phyloP scores from a whole-genome alignment of 2,797 vertebrate genomes.

The Acridotheres tristis region DNA sequence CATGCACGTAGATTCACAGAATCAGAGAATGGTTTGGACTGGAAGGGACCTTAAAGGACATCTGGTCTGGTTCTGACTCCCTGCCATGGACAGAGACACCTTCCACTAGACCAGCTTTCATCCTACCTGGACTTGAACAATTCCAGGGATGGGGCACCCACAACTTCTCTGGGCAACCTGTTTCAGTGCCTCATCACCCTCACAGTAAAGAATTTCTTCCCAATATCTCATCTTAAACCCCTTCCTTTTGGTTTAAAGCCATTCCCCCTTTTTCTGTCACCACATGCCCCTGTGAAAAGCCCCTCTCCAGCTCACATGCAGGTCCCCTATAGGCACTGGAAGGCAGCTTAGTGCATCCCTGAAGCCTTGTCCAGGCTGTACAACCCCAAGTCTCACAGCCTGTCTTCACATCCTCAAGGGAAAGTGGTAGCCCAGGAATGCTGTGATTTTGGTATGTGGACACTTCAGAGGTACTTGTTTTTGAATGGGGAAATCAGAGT shows the following conservation, averaged over 20 bases:
- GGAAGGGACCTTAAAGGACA: background rate
- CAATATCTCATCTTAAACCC: background rate
- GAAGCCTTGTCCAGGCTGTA: background rate
- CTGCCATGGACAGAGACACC: background rate
- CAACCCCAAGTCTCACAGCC: background rate
- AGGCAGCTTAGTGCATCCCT: background rate
- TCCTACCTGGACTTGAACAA: background rate
- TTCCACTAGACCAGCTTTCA: background rate
- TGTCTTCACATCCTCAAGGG: background rate
- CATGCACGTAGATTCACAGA: background rate
- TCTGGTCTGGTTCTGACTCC: background rate
- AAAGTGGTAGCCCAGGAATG: background rate
- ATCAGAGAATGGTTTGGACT: background rate
- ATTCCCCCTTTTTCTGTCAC: background rate
- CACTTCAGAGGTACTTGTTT: background rate
- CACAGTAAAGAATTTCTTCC: background rate
- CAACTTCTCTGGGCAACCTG: background rate
- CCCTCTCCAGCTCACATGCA: background rate
- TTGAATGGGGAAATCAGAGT: background rate
- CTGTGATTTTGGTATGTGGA: background rate
- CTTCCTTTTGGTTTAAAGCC: background rate
- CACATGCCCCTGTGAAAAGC: background rate
- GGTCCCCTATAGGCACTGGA: background rate
- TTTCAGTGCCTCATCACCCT: background rate
- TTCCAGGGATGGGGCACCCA: background rate